These are phyloP conservation scores for Quiscalus mexicanus DNA, from an alignment of 2,113 vertebrate genomes.

Conservation along the genomic window DNA sequence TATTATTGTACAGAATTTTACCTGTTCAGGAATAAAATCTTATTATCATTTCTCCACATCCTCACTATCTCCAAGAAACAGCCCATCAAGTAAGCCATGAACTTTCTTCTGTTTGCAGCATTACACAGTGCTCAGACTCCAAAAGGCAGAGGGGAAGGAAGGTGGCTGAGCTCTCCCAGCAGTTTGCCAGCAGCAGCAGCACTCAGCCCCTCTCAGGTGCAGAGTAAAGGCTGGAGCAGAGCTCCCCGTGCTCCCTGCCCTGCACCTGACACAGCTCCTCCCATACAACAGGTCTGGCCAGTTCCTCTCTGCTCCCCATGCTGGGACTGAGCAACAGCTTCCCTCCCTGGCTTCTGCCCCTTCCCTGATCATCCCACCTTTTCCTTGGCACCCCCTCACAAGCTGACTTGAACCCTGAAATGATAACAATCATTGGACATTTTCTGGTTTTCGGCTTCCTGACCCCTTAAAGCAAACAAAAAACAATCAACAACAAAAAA, in stretches of 20 bases:
- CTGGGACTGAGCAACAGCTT: background rate
- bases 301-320: conserved; percentile 3
- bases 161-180: background rate
- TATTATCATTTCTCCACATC: background rate
- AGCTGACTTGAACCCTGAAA: background rate
- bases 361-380: background rate
- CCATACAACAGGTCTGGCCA: background rate
- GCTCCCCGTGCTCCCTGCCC: background rate
- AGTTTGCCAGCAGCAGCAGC: background rate
- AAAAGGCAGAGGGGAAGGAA: background rate
- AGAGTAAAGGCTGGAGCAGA: background rate
- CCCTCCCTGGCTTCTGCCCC: background rate
- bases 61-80: background rate
- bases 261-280: background rate
- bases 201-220: background rate
- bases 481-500: background rate
- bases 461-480: background rate
- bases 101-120: background rate
- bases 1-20: background rate
- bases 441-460: background rate
- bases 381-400: background rate
- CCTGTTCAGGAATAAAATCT: background rate
- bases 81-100: background rate
- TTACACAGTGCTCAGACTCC: rapidly evolving
- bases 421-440: rapidly evolving